Evolutionary conservation across 2,797 vertebrate genomes (phyloP), one percentile per base, ranked within the genome.

Genomic region (Sebastes reedi): DNA sequence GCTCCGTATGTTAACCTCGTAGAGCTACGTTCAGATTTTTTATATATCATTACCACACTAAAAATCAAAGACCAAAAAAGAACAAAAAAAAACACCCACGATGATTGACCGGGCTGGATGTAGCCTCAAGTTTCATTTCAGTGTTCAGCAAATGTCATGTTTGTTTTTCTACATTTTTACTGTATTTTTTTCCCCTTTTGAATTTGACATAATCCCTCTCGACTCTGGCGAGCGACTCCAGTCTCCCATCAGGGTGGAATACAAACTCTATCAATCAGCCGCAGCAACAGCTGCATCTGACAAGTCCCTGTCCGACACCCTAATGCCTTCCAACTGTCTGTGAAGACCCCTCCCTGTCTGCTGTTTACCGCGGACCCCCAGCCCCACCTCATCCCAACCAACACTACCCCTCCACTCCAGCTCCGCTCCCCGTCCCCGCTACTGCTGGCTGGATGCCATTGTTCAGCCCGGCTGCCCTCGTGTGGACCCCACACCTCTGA

Each of bases 181-280:
- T 55, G 52, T 75, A 32, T 65, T 55, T 67, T 55, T 52, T 80
- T 52, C 16, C 50, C 16, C 50, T 77, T 80, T 85, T 74, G 22
- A 74, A 77, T 87, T 84, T 71, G 66, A 75, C 78, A 79, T 62
- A 72, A 87, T 84, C 88, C 83, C 76, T 81, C 61, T 81, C 30
- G 68, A 72, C 83, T 18, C 65, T 68, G 85, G 81, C 74, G 10
- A 32, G 83, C 42, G 72, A 72, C 87, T 91, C 79, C 84, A 78
- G 83, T 52, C 91, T 95, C 93, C 95, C 90, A 81, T 92, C 83
- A 93, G 94, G 90, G 94, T 95, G 94, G 94, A 97, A 96, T 95
- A 96, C 96, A 97, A 97, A 98, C 97, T 97, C 95, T 96, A 98
- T 99, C 97, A 97, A 97, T 99, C 97, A 98, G 95, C 96, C 94